Evolutionary conservation across 2,888 invertebrate species (phyloP).

Genomic region (Tridacna gigas): DNA sequence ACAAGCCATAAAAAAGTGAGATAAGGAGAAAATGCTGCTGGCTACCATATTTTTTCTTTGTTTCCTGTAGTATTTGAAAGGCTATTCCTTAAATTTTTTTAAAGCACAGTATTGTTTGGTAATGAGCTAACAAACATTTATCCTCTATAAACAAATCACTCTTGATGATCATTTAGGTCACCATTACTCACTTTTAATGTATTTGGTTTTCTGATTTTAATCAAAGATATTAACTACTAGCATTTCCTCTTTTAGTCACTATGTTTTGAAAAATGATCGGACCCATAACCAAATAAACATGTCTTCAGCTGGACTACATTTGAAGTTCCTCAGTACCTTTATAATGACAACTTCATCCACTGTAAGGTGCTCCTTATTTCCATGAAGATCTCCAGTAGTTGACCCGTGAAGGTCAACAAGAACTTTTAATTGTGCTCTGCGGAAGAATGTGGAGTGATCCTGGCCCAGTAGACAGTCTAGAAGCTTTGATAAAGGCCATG

Average conservation of each 20-base stretch:
- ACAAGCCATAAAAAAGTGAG: too few relatives aligned
- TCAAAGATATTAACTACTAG: not conserved
- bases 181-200: too few relatives aligned
- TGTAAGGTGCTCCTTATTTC: conserved; percentile 69
- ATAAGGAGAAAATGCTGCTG: too few relatives aligned
- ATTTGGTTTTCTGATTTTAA: too few relatives aligned
- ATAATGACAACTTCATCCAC: conserved; percentile 83
- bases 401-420: conserved; percentile 83
- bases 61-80: not conserved
- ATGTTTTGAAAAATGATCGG: too few relatives aligned
- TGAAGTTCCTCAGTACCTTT: conserved; percentile 71
- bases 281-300: too few relatives aligned
- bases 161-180: too few relatives aligned
- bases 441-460: conserved; percentile 82
- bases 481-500: conserved; percentile 84
- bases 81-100: too few relatives aligned
- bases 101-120: too few relatives aligned
- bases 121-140: too few relatives aligned
- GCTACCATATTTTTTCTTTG: too few relatives aligned
- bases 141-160: too few relatives aligned
- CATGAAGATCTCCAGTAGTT: conserved; percentile 10
- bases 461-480: conserved; percentile 83
- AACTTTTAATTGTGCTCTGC: conserved; percentile 82
- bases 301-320: not conserved
- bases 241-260: not conserved